Base-by-base conservation (phyloP, 2,888 invertebrate species). In the Tipula confusa region DNA sequence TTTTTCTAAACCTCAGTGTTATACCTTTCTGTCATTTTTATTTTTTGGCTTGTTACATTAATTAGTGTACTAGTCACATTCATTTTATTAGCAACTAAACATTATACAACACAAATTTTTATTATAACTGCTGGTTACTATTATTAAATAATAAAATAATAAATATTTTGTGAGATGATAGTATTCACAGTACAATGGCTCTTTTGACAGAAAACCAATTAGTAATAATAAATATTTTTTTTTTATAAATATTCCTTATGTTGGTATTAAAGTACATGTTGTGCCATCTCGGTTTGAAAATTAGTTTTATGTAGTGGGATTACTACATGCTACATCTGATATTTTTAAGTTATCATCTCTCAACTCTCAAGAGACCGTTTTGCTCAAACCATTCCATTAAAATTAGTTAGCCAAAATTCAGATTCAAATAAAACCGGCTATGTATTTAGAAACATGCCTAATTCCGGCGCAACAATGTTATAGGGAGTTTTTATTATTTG, bases 131-230 rank as follows among this genome's bases (percentile, higher is more conserved):
- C n/a, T n/a, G n/a, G 15, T 43, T 43, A 5, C 4, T 38, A n/a
- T 43, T 64, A 24, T 64, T 64, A 64, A 64, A 9, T 64, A 64
- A 64, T 64, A 64, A 64, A 64, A 64, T 64, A 64, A 64, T 64
- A 64, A 64, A 64, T 24, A 9, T 64, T 64, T 64, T n/a, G n/a
- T n/a, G n/a, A n/a, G 9, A 43, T n/a, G 43, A 43, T 43, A 43
- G 24, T 64, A 24, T 24, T 64, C 64, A 64, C 64, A 64, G 64
- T 64, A 64, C 18, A 64, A 64, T 64, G 24, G 64, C 3, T 64
- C 64, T 18, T 64, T 64, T 64, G 64, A 64, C 64, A 64, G 64
- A 24, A 64, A 64, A 24, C 64, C 24, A 64, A 64, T 64, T 64
- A 64, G 64, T 18, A 64, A 64, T 24, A 64, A 64, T 64, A 64